These are phyloP conservation scores for Diadophis punctatus DNA, from an alignment of 2,113 vertebrate genomes.

Conservation along the genomic window DNA sequence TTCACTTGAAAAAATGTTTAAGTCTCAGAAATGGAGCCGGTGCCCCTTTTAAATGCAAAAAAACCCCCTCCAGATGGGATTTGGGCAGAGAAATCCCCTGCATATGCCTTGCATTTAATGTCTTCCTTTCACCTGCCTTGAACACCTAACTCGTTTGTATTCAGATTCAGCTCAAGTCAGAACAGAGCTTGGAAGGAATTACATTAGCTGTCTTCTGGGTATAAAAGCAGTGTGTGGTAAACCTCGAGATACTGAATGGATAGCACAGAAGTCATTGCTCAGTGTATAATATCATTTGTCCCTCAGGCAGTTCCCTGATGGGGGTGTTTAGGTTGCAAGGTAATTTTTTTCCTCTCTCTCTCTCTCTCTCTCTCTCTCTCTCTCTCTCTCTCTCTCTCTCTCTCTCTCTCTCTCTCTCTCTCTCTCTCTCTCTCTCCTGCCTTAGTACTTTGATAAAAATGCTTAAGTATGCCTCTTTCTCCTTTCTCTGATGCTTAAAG, in stretches of 20 bases:
- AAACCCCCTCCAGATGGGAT: conserved; percentile 1
- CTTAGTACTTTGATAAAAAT: background rate
- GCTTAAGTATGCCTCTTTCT: background rate
- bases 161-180: conserved; percentile 14
- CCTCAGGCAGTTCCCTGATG: background rate
- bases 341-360: background rate
- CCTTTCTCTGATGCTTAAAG: background rate
- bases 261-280: background rate
- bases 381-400: background rate
- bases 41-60: background rate
- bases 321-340: background rate
- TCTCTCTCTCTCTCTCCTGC: background rate
- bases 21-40: background rate
- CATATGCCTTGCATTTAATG: background rate
- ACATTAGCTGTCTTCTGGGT: background rate
- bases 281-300: fast-evolving
- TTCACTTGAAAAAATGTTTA: background rate
- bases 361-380: background rate
- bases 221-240: background rate
- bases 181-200: conserved; percentile 17
- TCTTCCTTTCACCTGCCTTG: conserved; percentile 21
- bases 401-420: background rate
- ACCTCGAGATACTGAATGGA: background rate
- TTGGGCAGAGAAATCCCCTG: background rate
- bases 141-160: background rate